phyloP scores from a whole-genome alignment of 1,140 invertebrate species.

The Dreissena polymorpha region DNA sequence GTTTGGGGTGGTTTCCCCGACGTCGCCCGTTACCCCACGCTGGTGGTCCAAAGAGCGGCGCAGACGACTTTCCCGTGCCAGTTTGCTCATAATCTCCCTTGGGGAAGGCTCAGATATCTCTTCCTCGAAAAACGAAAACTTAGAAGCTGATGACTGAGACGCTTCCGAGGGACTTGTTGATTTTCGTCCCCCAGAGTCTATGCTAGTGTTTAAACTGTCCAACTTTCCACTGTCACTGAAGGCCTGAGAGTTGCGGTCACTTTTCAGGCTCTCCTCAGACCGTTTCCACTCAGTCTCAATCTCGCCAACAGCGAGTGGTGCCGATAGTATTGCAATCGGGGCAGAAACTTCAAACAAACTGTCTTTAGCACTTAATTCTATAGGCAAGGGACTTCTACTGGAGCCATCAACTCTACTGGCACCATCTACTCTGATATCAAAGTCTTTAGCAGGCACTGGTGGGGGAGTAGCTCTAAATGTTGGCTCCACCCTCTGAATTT shows the following conservation, averaged over 20 bases:
- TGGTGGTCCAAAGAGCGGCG: constrained; percentile 74
- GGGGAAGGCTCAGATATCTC: constrained; percentile 75
- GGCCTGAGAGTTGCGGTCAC: constrained; percentile 36
- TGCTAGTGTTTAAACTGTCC: constrained; percentile 57
- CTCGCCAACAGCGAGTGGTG: too few relatives aligned
- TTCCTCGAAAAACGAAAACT: constrained; percentile 69
- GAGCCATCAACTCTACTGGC: constrained; percentile 11
- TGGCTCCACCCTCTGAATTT: constrained; percentile 72
- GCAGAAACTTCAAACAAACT: constrained; percentile 29
- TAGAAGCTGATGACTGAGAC: constrained; percentile 47
- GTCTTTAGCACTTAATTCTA: constrained; percentile 25
- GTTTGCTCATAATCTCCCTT: constrained; percentile 72
- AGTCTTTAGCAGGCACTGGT: constrained; percentile 55
- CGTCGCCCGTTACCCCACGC: constrained; percentile 61
- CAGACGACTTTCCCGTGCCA: constrained; percentile 71
- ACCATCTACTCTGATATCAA: constrained; percentile 25
- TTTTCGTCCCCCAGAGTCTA: constrained; percentile 44
- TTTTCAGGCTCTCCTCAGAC: constrained; percentile 48
- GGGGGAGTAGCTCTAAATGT: constrained; percentile 62
- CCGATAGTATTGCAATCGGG: constrained; percentile 20
- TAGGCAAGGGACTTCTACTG: neutral
- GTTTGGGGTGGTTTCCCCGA: constrained; percentile 56
- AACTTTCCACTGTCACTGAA: constrained; percentile 54
- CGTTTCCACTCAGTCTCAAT: constrained; percentile 44
- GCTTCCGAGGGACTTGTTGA: constrained; percentile 50